A percentile compares a stretch with the other conserved stretches of the same genome.
Conservation (phyloP, 2,113 vertebrate species). For the Desmodus rotundus region DNA sequence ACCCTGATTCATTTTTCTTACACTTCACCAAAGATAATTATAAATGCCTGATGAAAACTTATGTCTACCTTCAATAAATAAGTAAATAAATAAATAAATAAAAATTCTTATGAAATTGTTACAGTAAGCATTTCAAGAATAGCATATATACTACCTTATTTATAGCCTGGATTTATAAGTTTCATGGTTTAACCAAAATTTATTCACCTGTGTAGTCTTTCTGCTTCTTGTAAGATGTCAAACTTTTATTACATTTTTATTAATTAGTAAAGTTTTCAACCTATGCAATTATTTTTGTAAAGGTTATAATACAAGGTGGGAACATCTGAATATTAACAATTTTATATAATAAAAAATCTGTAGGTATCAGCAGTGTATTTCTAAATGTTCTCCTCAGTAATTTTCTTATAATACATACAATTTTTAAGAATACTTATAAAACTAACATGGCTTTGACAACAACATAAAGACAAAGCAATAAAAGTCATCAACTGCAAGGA, state of each 20-base stretch:
- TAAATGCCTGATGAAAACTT: not conserved
- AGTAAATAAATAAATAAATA: not conserved
- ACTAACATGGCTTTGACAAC: not conserved
- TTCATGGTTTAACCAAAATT: not conserved
- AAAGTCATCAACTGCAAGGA: not conserved
- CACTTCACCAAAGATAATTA: not conserved
- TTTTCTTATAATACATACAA: not conserved
- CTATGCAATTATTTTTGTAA: not conserved
- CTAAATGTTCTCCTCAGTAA: not conserved
- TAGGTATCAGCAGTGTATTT: not conserved
- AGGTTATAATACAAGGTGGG: not conserved
- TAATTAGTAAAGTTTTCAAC: not conserved
- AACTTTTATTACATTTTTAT: not conserved
- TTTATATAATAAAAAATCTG: not conserved
- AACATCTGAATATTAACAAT: not conserved
- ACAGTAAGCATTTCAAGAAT: not conserved
- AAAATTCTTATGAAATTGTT: not conserved
- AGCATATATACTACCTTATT: not conserved
- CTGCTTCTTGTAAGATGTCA: not conserved
- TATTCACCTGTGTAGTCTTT: not conserved
- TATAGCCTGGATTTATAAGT: not conserved
- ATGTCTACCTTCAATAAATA: not conserved
- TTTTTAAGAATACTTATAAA: not conserved
- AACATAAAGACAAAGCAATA: not conserved
- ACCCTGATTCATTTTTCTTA: not conserved